These are phyloP conservation scores for Agelas oroides DNA, from an alignment of 37 sponge, comb jelly and placozoan genomes.

Conservation along the genomic window DNA sequence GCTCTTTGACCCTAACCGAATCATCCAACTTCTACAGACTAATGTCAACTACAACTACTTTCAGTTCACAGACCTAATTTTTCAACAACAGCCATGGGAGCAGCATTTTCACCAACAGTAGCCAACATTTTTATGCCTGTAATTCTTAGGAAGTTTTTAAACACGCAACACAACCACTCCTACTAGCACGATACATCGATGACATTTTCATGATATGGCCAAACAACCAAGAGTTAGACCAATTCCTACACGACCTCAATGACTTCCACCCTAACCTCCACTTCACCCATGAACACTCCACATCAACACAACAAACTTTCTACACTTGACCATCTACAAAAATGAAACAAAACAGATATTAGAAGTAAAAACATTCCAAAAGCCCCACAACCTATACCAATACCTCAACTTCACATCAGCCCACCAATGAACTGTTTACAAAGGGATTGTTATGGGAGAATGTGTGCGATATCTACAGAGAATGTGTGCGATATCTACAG, in stretches of 20 bases:
- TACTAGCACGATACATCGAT: conserved; percentile 46
- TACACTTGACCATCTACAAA: conserved; percentile 36
- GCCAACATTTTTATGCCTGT: conserved; percentile 46
- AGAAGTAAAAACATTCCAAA: conserved; percentile 30
- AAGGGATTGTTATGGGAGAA: conserved; percentile 31
- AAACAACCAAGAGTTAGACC: background rate
- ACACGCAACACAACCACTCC: conserved; percentile 17
- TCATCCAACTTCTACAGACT: conserved; percentile 25
- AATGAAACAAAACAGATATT: background rate
- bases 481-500: too few species aligned
- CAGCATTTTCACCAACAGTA: conserved; percentile 42
- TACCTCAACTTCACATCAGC: conserved; percentile 30
- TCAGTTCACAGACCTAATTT: conserved; percentile 10
- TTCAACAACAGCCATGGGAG: conserved; percentile 63
- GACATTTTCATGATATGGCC: conserved; percentile 60
- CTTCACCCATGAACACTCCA: conserved; percentile 3
- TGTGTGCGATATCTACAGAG: conserved; percentile 24
- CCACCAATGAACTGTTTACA: conserved; percentile 9
- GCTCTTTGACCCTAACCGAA: conserved; percentile 18
- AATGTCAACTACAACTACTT: conserved; percentile 39
- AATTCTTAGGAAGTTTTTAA: background rate
- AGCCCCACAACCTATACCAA: conserved; percentile 39
- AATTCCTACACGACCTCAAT: conserved; percentile 15
- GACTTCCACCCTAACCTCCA: conserved; percentile 4
- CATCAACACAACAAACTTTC: background rate